Percentiles rank a stretch among this genome's conserved stretches.
Conservation (phyloP, 2,113 vertebrate genomes). For the Myrmecophaga tridactyla region DNA sequence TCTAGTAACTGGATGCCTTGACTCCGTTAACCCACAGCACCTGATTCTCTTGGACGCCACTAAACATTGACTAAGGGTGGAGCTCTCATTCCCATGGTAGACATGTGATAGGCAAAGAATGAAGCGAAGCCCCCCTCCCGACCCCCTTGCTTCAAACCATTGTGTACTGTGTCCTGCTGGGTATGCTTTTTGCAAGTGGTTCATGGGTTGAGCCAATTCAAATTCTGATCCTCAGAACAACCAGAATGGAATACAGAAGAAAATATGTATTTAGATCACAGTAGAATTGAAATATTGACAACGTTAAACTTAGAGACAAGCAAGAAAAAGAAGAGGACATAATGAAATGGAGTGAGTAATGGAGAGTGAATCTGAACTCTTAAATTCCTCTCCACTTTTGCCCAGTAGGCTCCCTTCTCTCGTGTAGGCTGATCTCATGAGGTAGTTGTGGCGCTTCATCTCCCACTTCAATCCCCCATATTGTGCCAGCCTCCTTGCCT, state of each 20-base stretch:
- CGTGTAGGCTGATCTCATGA: not conserved
- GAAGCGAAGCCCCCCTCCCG: no score
- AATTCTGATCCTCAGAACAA: not conserved
- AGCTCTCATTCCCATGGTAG: not conserved
- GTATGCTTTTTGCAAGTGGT: not conserved
- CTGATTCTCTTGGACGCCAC: not conserved
- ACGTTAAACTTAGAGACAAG: not conserved
- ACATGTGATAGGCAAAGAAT: not conserved
- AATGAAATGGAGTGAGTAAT: no score
- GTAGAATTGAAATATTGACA: not conserved
- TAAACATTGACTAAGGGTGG: not conserved
- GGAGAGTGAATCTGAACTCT: no score
- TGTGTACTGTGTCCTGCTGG: no score
- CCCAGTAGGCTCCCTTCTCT: not conserved
- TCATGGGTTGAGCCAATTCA: not conserved
- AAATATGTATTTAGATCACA: not conserved
- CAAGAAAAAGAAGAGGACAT: not conserved
- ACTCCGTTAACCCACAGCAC: not conserved
- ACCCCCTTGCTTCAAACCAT: not conserved
- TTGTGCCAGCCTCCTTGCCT: not conserved
- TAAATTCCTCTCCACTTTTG: no score
- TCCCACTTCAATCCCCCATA: no score
- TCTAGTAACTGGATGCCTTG: not conserved
- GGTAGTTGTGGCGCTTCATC: no score
- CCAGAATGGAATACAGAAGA: not conserved